Evolutionary conservation across 2,888 invertebrate species (phyloP), one percentile per base, ranked within the genome.

Genomic region (Poecilobothrus nobilitatus): DNA sequence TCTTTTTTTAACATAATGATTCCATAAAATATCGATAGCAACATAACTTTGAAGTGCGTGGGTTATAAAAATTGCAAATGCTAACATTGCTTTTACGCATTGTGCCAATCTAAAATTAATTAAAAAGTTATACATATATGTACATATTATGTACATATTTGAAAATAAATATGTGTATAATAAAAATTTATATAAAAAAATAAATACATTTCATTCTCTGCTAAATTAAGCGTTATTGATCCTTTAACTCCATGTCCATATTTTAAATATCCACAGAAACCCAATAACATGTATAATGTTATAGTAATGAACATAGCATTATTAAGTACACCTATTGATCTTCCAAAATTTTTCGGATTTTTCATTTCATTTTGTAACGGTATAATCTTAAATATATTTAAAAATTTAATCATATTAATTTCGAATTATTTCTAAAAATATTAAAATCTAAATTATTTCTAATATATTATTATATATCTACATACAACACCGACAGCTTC

Each of bases 321-420:
- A 78, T 94, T 94, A 5, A 95, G 83, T 4, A 94, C 92, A 2
- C 95, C 95, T 71, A 83, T 88, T 69, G 86, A 86, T 2, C 90
- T 89, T 4, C 88, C 88, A 80, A 95, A 94, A 66, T 88, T 86
- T 76, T 88, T 86, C 0, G 94, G 94, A 0, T 88, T 89, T 77
- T 89, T 88, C 94, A 96, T 95, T 77, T 92, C 92, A 80, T 94
- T 95, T 81, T 95, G 94, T 72, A 96, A 79, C 2, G 95, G 93
- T 66, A 96, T 88, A 63, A 95, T 90, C 94, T 94, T 20, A n/a
- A 65, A 68, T 27, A 65, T 27, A 27, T 4, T 27, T 27, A 27
- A 27, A 27, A 27, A 27, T 27, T 27, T 4, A 27, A 27, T 27
- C 5, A 27, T 4, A 27, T 27, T 27, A 27, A n/a, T n/a, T 27